Conservation (phyloP, 1,140 invertebrate species). For the Trachymyrmex septentrionalis region DNA sequence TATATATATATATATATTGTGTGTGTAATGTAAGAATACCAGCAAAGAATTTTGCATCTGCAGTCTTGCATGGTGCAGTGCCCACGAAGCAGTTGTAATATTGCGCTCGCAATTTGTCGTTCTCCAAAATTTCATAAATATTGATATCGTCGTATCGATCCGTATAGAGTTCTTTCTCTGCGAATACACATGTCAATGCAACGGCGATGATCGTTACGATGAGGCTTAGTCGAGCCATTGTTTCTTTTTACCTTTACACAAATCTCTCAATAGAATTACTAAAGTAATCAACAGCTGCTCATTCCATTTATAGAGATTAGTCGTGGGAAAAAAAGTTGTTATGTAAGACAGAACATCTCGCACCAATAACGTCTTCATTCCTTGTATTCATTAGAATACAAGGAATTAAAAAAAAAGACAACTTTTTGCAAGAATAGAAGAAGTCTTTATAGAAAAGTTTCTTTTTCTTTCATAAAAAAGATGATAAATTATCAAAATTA, state of each 20-base stretch:
- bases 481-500: no score
- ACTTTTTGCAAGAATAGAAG: not conserved
- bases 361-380: not conserved
- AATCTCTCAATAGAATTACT: not conserved
- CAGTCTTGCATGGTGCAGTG: constrained; percentile 78
- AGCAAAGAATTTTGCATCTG: constrained; percentile 75
- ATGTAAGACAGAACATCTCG: not conserved
- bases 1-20: no score
- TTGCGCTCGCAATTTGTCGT: constrained; percentile 56
- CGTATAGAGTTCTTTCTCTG: constrained; percentile 24
- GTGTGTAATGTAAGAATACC: constrained; percentile 61
- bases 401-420: not conserved
- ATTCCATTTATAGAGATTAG: constrained; percentile 14
- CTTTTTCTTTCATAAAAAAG: no score
- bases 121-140: not conserved
- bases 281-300: not conserved
- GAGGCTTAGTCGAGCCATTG: constrained; percentile 12
- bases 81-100: constrained; percentile 84
- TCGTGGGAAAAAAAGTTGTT: not conserved
- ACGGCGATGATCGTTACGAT: not conserved
- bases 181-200: not conserved
- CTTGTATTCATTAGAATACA: not conserved
- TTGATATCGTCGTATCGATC: constrained; percentile 57
- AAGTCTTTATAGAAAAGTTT: not conserved
- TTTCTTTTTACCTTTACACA: not conserved